These are phyloP conservation scores for Nemotelus nigrinus DNA, from an alignment of 2,888 invertebrate genomes.

Conservation along the genomic window DNA sequence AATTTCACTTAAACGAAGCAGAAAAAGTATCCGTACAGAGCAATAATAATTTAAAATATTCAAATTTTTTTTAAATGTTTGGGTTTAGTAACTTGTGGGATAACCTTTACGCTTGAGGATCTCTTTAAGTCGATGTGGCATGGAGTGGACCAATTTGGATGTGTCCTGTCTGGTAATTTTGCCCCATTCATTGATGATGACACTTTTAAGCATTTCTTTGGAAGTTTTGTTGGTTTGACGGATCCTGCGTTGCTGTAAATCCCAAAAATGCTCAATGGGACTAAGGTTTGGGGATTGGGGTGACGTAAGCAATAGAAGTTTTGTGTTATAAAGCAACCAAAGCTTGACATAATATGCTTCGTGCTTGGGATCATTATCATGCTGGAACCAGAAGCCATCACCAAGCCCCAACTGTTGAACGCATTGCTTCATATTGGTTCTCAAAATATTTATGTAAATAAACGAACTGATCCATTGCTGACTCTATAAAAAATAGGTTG, in stretches of 20 bases:
- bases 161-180: too few species aligned
- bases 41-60: too few species aligned
- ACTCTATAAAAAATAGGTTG: slow-evolving; percentile 20
- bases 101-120: too few species aligned
- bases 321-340: slow-evolving; percentile 25
- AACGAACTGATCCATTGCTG: slow-evolving; percentile 17
- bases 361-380: slow-evolving; percentile 48
- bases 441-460: slow-evolving; percentile 19
- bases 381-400: slow-evolving; percentile 24
- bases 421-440: slow-evolving; percentile 11
- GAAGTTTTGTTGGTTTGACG: background rate
- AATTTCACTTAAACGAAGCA: too few species aligned
- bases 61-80: too few species aligned
- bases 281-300: slow-evolving; percentile 30
- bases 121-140: too few species aligned
- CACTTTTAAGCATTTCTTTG: too few species aligned
- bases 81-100: too few species aligned
- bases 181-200: too few species aligned
- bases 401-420: slow-evolving; percentile 1
- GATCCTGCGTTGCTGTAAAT: background rate
- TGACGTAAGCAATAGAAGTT: background rate
- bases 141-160: too few species aligned
- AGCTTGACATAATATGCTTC: slow-evolving; percentile 26
- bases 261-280: slow-evolving; percentile 22
- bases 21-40: too few species aligned